A percentile compares a stretch with the other conserved stretches of the same genome.
phyloP scores from a whole-genome alignment of 2,113 vertebrate species.

The Typhlomys cinereus region DNA sequence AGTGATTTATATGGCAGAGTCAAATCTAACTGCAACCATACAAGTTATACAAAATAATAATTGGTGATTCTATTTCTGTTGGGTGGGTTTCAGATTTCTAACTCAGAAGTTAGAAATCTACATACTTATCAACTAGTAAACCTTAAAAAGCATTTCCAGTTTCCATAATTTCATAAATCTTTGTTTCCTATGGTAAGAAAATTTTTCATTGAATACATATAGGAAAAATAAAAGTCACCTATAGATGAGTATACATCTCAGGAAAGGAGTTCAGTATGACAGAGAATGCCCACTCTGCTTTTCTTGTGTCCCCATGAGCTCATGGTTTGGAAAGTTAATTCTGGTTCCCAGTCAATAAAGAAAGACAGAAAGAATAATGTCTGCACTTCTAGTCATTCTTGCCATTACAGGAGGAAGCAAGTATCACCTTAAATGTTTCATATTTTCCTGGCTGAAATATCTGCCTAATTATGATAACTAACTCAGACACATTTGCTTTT shows the following conservation, averaged over 20 bases:
- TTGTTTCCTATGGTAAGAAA: neutral
- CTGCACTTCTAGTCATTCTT: neutral
- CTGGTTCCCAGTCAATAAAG: neutral
- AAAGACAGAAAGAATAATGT: neutral
- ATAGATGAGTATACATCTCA: neutral
- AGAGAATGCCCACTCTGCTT: neutral
- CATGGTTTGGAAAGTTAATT: neutral
- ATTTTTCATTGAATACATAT: neutral
- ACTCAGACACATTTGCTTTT: neutral
- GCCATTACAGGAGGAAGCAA: neutral
- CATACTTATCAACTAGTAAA: neutral
- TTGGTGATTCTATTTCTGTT: neutral
- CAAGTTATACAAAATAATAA: neutral
- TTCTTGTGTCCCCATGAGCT: neutral
- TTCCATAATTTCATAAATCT: neutral
- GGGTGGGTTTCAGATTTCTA: too few relatives aligned
- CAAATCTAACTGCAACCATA: neutral
- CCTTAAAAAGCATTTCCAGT: neutral
- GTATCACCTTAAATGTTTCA: neutral
- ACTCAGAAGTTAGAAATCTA: too few relatives aligned
- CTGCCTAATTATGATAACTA: neutral
- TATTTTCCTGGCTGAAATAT: neutral
- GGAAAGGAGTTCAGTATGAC: neutral
- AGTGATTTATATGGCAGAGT: neutral
- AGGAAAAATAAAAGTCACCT: neutral